A percentile compares a stretch with the other conserved stretches of the same genome.
These are phyloP conservation scores for Syrrhaptes paradoxus DNA, from an alignment of 2,113 vertebrate species.

Conservation along the genomic window DNA sequence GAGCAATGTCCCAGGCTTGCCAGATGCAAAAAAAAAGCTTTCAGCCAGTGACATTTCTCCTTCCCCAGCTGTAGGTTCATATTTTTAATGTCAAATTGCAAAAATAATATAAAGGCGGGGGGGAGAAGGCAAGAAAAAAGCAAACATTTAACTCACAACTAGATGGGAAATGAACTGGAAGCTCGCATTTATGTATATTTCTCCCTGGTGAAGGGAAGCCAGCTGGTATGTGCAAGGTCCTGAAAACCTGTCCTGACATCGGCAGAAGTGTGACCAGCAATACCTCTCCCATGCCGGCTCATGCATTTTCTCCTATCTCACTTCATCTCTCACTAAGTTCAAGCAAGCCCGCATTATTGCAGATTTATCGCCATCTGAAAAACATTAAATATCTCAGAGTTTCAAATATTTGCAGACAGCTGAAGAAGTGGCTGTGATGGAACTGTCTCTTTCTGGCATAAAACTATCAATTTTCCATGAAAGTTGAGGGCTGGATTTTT, in stretches of 20 bases:
- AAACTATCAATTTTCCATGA: conserved; percentile 70
- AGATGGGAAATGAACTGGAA: conserved; percentile 49
- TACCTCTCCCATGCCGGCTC: conserved; percentile 37
- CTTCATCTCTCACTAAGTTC: conserved; percentile 70
- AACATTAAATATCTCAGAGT: conserved; percentile 68
- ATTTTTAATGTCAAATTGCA: conserved; percentile 47
- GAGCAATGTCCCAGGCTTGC: conserved; percentile 20
- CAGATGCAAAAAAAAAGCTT: conserved; percentile 25
- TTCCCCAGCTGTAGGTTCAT: conserved; percentile 53
- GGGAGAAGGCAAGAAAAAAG: neutral
- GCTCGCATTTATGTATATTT: neutral
- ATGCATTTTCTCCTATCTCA: conserved; percentile 67
- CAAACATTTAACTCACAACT: conserved; percentile 32
- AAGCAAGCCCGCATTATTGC: neutral
- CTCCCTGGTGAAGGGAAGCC: neutral
- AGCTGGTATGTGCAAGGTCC: conserved; percentile 21
- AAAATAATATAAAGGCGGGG: neutral
- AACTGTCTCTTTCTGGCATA: conserved; percentile 71
- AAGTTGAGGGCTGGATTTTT: conserved; percentile 12
- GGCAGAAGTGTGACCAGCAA: conserved; percentile 55
- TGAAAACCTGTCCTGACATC: conserved; percentile 59
- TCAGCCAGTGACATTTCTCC: conserved; percentile 25
- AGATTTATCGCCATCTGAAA: conserved; percentile 72
- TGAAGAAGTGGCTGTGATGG: conserved; percentile 71
- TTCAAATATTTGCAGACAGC: conserved; percentile 73